Evolutionary conservation across 2,888 invertebrate species (phyloP).

Genomic region (Craniophora ligustri): DNA sequence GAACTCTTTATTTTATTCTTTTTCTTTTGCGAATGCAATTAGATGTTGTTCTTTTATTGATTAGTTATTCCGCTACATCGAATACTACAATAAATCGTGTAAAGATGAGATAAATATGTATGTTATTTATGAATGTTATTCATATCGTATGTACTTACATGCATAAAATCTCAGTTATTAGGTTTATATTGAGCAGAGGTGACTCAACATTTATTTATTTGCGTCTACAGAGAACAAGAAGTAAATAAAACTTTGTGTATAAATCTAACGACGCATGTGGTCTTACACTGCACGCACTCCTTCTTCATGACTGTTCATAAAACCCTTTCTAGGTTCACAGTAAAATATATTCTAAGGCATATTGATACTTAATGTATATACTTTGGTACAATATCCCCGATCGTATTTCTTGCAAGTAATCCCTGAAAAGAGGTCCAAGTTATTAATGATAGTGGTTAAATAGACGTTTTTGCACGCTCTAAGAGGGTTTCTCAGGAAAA

Average conservation of each 20-base stretch:
- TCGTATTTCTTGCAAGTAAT: constrained; percentile 59
- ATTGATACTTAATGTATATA: constrained; percentile 28
- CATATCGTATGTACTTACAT: background rate
- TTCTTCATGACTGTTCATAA: constrained; percentile 18
- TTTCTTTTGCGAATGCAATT: constrained; percentile 59
- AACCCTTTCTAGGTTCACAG: background rate
- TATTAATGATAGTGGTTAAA: constrained; percentile 61
- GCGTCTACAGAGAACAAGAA: constrained; percentile 10
- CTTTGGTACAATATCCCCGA: constrained; percentile 38
- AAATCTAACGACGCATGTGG: constrained; percentile 21
- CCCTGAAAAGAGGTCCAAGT: constrained; percentile 46
- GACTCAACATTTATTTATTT: constrained; percentile 9
- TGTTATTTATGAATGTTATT: no score
- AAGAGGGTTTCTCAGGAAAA: constrained; percentile 49
- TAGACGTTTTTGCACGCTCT: constrained; percentile 51
- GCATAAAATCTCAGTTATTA: background rate
- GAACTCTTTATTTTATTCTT: constrained; percentile 76
- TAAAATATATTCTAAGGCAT: constrained; percentile 5
- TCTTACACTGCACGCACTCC: constrained; percentile 11
- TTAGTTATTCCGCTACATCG: constrained; percentile 4
- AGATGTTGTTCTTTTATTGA: constrained; percentile 22
- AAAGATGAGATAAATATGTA: background rate
- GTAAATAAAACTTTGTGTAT: constrained; percentile 26
- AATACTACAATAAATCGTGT: background rate
- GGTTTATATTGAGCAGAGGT: background rate